Conservation (phyloP, 2,888 invertebrate species). For the Gandaritis pyraliata region DNA sequence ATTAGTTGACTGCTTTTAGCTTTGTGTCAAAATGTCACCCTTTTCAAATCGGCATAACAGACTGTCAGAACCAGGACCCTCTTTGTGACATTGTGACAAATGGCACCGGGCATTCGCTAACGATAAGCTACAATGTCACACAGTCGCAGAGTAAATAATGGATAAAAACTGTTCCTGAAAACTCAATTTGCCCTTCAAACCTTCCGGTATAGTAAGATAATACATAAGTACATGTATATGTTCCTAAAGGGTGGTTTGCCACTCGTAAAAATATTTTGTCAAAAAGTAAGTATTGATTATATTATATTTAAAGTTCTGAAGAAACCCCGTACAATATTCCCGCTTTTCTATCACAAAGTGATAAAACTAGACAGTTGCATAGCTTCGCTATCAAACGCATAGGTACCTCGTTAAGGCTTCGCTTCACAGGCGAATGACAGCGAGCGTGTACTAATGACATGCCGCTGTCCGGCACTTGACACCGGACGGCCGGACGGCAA, state of each 20-base stretch:
- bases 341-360: no score
- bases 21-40: constrained; percentile 7
- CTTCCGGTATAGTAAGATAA: no score
- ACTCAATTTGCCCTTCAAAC: no score
- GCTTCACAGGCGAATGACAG: constrained; percentile 38
- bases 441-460: constrained; percentile 43
- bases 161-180: no score
- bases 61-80: constrained; percentile 3
- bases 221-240: no score
- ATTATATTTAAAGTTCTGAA: no score
- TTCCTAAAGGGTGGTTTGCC: no score
- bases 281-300: no score
- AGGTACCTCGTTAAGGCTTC: constrained; percentile 33
- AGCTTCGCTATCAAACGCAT: not conserved
- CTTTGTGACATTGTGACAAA: constrained; percentile 4
- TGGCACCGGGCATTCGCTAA: not conserved
- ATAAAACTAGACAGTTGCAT: not conserved
- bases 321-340: no score
- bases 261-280: no score
- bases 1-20: not conserved
- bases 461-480: constrained; percentile 59
- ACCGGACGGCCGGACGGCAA: constrained; percentile 52
- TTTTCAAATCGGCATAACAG: constrained; percentile 10
- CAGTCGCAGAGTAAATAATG: not conserved
- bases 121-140: not conserved